Percentiles rank a stretch among this genome's conserved stretches.
Conservation (phyloP, 2,888 invertebrate genomes). For the Cremastobaeus sp. region DNA sequence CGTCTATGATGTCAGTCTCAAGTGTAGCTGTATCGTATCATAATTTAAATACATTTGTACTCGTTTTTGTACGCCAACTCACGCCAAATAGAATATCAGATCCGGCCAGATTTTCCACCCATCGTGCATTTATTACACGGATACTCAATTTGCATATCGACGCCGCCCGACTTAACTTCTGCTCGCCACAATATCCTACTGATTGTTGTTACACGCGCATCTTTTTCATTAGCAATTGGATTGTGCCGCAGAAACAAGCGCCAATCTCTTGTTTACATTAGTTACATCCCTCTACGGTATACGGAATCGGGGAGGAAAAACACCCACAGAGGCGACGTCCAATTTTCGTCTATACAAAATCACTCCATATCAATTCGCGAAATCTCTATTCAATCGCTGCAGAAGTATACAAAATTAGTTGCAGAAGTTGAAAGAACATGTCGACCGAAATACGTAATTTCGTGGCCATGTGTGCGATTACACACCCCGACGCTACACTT, state of each 20-base stretch:
- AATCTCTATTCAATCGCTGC: no score
- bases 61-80: conserved; percentile 42
- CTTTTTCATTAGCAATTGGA: conserved; percentile 31
- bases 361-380: no score
- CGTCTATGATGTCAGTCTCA: conserved; percentile 59
- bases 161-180: conserved; percentile 40
- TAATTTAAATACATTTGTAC: conserved; percentile 51
- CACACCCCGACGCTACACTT: conserved; percentile 74
- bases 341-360: no score
- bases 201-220: conserved; percentile 46
- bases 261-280: no score
- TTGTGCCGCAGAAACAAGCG: conserved; percentile 20
- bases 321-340: not conserved
- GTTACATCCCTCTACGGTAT: no score
- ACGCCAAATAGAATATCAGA: conserved; percentile 61
- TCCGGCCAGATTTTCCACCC: conserved; percentile 31
- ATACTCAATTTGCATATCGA: conserved; percentile 59
- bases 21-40: conserved; percentile 56
- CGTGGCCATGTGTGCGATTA: conserved; percentile 76
- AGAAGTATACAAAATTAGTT: no score
- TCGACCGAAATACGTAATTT: no score
- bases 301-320: no score
- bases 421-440: no score
- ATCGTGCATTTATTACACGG: no score
- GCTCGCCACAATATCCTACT: conserved; percentile 49